Evolutionary conservation across 2,888 invertebrate species (phyloP), one percentile per base, ranked within the genome.

Genomic region (Nowickia ferox): DNA sequence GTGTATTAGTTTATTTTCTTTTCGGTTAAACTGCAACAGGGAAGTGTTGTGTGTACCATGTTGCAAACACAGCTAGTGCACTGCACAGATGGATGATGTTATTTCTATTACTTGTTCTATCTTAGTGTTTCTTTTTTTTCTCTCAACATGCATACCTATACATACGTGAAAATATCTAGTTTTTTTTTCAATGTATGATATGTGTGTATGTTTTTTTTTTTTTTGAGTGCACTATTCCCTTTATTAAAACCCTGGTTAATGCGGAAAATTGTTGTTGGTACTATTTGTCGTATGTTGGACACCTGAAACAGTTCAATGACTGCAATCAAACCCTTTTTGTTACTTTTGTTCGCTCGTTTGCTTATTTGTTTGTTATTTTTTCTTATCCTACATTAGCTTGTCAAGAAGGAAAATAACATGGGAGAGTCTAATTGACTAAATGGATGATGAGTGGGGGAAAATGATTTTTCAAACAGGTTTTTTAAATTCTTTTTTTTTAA

Each of bases 291-390:
- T 63, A 74, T 75, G 10, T 38, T 66, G 65, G 66, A 79, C 82
- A 86, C 86, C 83, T 86, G 79, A 83, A 83, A 83, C 46, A 83
- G 86, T 86, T 86, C 86, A 83, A 79, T 76, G 83, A 86, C 86
- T 83, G 53, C 38, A 84, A 84, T 66, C 79, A 71, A 79, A 83
- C 86, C 75, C 82, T 82, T 78, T 81, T 65, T 51, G 15, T 69
- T 48, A 15, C 13, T 22, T 61, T 57, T 51, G 19, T 69, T 48
- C 19, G 11, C n/a, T 61, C 38, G 40, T 77, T 61, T 19, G 8
- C 30, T 74, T 46, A 6, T 72, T 72, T 77, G 38, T 61, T 79
- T 55, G 46, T 55, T 38, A 30, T 30, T 30, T 30, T 6, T 30
- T 76, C 76, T 55, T 55, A 61, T 76, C 75, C 75, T 53, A 69